These are phyloP conservation scores for Dasypogon diadema DNA, from an alignment of 2,888 invertebrate species.

Conservation along the genomic window DNA sequence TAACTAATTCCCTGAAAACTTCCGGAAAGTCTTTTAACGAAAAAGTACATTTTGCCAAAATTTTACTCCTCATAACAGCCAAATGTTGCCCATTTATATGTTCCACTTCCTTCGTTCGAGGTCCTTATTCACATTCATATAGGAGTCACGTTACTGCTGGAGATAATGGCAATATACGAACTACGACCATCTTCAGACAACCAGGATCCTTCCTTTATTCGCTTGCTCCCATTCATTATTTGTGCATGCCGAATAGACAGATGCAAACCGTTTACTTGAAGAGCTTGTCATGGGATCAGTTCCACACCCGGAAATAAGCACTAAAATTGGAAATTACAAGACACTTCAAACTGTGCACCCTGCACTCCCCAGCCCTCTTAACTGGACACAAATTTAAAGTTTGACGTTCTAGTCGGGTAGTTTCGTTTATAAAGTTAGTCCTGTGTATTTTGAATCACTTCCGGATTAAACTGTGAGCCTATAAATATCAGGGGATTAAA, in stretches of 20 bases:
- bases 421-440: slow-evolving; percentile 28
- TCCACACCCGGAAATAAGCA: slow-evolving; percentile 39
- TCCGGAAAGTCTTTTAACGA: background rate
- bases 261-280: slow-evolving; percentile 19
- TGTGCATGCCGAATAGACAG: slow-evolving; percentile 14
- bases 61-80: slow-evolving; percentile 35
- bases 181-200: slow-evolving; percentile 14
- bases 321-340: slow-evolving; percentile 42
- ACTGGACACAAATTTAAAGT: slow-evolving; percentile 25
- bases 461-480: slow-evolving; percentile 19
- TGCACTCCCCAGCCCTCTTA: background rate
- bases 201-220: slow-evolving; percentile 22
- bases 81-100: slow-evolving; percentile 36
- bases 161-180: slow-evolving; percentile 8
- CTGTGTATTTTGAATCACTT: background rate
- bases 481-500: slow-evolving; percentile 27
- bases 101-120: background rate
- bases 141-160: slow-evolving; percentile 16
- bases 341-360: slow-evolving; percentile 4
- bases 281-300: slow-evolving; percentile 36
- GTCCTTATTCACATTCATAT: background rate
- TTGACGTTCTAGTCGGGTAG: slow-evolving; percentile 28
- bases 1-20: slow-evolving; percentile 18
- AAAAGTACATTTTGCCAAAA: slow-evolving; percentile 8
- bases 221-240: slow-evolving; percentile 28